Base-by-base conservation (phyloP, 1,140 invertebrate species). In the Carposina sasakii region DNA sequence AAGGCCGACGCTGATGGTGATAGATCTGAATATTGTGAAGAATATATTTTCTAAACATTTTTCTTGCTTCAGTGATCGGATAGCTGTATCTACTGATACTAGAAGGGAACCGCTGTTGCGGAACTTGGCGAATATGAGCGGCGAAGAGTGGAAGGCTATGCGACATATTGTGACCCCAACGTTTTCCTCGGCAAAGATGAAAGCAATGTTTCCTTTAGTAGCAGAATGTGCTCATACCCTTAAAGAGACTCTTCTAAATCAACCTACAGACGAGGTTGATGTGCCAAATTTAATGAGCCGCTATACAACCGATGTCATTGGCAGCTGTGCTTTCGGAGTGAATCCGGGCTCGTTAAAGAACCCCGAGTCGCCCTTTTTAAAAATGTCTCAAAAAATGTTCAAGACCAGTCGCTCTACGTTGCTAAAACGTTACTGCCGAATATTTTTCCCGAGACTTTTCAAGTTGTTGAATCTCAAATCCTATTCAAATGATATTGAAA, bases 131-230 rank as follows among this genome's bases (percentile, higher is more conserved):
- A 83, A 82, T 37, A 82, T 85, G 78, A 76, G 79, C 28, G 86
- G 82, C 4, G 39, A 76, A 5, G 79, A 85, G 50, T 87, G 85
- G 85, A 85, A 82, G 52, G 60, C 73, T 4, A 77, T 86, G 67
- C 53, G 76, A 36, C 67, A 73, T 4, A 76, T 81, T 37, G 62
- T 86, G 0, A 76, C 81, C 3, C 85, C 83, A 3, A 79, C 84
- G 3, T 87, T 87, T 57, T 86, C 84, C 0, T 78, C 84, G 3
- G 81, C 74, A 21, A 86, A 86, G 59, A 86, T 86, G 74, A 86
- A 86, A 51, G 76, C 74, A 15, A 87, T 87, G 85, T 85, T 85
- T 48, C 73, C 77, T 30, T 58, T 82, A 16, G 64, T 84, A 19
- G 70, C 67, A n/a, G 74, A 82, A 22, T 81, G 79, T 52, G 68